These are phyloP conservation scores for Drosophila koepferae DNA, from an alignment of 2,888 invertebrate species.

Conservation along the genomic window DNA sequence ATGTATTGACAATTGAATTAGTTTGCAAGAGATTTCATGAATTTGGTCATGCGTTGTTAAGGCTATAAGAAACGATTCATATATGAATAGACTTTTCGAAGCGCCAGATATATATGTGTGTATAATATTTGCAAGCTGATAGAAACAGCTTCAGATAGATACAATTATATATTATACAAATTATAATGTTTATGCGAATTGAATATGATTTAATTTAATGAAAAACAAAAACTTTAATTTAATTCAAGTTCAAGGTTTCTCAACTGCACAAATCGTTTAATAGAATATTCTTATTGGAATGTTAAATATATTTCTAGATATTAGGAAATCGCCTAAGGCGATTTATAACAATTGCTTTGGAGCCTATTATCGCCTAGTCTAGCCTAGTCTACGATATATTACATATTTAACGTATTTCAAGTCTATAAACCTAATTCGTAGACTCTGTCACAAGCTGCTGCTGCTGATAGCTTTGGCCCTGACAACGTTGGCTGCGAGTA, in stretches of 20 bases:
- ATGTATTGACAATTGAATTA: background rate
- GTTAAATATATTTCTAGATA: background rate
- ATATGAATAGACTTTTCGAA: background rate
- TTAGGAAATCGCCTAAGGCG: background rate
- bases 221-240: background rate
- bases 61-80: background rate
- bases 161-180: background rate
- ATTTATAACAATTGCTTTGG: background rate
- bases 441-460: constrained; percentile 1
- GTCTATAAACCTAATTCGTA: background rate
- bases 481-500: constrained; percentile 7
- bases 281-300: background rate
- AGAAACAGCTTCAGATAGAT: background rate
- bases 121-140: background rate
- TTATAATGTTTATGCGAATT: constrained; percentile 7
- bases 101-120: background rate
- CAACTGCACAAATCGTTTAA: background rate
- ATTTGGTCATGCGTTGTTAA: background rate
- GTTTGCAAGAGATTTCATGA: background rate
- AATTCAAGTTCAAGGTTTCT: background rate
- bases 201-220: background rate
- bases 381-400: background rate
- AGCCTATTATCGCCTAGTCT: background rate
- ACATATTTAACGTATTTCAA: background rate
- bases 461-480: constrained; percentile 13